phyloP scores from a whole-genome alignment of 2,797 vertebrate species.

The Zalophus californianus region DNA sequence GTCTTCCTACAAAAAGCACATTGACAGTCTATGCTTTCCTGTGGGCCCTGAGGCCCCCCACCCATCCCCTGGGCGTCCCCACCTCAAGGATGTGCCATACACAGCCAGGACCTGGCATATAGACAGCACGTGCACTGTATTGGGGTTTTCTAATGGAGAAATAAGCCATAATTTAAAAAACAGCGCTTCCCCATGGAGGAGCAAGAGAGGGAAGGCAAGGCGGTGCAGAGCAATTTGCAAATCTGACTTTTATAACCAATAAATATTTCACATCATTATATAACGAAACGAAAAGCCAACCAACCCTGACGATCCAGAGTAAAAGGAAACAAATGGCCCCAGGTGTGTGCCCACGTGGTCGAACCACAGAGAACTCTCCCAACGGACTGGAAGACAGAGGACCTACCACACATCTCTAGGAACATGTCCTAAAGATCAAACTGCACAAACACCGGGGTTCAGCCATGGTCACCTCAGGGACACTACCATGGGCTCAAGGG shows the following conservation, averaged over 20 bases:
- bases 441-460: accelerated
- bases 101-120: accelerated
- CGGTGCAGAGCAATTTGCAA: accelerated
- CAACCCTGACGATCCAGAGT: accelerated
- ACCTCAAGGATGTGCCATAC: accelerated
- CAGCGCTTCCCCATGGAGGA: accelerated
- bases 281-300: too few relatives aligned
- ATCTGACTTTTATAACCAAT: accelerated
- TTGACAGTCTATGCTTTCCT: accelerated
- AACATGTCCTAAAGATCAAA: accelerated
- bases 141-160: background rate
- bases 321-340: accelerated
- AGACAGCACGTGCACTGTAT: accelerated
- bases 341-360: accelerated
- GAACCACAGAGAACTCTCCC: too few relatives aligned
- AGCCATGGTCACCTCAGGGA: accelerated
- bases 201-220: accelerated
- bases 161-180: too few relatives aligned
- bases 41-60: accelerated
- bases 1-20: constrained; percentile 88
- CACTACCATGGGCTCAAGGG: background rate
- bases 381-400: accelerated
- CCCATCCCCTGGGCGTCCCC: background rate
- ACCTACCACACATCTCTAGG: accelerated
- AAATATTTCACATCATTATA: accelerated